Percentiles rank a stretch among this genome's conserved stretches.
Conservation (phyloP, 1,140 invertebrate genomes). For the Bacillus rossius region DNA sequence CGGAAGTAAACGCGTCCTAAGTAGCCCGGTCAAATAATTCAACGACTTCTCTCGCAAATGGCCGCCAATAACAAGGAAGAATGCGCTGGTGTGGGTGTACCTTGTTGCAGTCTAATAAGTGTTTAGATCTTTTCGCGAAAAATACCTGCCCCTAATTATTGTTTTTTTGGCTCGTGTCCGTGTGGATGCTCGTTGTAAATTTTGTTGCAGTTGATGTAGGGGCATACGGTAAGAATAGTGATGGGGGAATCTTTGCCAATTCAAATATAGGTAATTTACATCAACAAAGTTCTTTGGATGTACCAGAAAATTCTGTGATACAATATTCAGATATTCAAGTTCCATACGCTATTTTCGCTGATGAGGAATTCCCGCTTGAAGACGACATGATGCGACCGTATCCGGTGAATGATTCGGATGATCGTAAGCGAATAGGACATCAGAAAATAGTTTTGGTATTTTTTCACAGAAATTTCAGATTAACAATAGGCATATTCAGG, state of each 20-base stretch:
- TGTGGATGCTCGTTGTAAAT: not conserved
- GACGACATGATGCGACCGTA: slow-evolving; percentile 16
- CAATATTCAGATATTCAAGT: slow-evolving; percentile 16
- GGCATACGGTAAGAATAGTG: not conserved
- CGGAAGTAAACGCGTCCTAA: no score
- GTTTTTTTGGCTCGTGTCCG: slow-evolving; percentile 31
- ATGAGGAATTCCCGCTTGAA: slow-evolving; percentile 24
- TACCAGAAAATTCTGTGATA: slow-evolving; percentile 15
- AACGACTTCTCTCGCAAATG: no score
- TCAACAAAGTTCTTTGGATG: not conserved
- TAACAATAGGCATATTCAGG: not conserved
- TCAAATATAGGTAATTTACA: no score
- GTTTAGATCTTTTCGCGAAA: no score
- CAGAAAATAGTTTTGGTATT: no score
- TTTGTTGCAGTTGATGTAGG: slow-evolving; percentile 3
- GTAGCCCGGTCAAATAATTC: no score
- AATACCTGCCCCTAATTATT: no score
- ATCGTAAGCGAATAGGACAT: no score
- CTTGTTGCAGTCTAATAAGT: no score
- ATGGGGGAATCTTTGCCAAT: slow-evolving; percentile 5
- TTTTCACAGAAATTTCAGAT: no score
- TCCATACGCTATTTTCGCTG: slow-evolving; percentile 22
- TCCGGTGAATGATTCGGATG: not conserved
- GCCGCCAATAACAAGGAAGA: no score
- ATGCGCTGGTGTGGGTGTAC: no score